Conservation (phyloP, 2,113 vertebrate species). For the Carettochelys insculpta region DNA sequence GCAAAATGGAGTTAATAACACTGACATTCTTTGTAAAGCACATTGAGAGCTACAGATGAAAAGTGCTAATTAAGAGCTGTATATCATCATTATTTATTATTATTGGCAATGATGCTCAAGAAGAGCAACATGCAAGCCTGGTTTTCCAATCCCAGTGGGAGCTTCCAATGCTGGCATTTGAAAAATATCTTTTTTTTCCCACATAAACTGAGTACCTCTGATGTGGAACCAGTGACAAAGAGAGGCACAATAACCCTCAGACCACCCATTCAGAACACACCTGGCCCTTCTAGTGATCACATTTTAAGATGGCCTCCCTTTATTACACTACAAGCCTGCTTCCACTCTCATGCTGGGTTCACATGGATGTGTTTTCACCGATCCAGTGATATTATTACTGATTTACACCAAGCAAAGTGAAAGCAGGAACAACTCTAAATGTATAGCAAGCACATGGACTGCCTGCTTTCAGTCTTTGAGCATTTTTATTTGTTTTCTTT, state of each 20-base stretch:
- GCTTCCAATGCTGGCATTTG: fast-evolving
- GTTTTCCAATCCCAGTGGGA: neutral
- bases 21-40: neutral
- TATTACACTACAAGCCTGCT: neutral
- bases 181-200: neutral
- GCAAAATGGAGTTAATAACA: neutral
- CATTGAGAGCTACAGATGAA: neutral
- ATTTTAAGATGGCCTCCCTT: neutral
- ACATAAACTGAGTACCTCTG: neutral
- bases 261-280: neutral
- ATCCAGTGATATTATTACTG: neutral
- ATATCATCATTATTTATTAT: too few relatives aligned
- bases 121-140: neutral
- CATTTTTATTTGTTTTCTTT: neutral
- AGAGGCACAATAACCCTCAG: neutral
- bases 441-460: neutral
- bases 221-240: neutral
- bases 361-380: neutral
- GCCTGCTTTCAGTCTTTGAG: neutral
- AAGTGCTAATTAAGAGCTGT: neutral
- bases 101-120: neutral
- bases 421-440: neutral
- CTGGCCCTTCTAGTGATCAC: neutral
- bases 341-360: neutral
- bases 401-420: neutral